Evolutionary conservation across 1,140 invertebrate species (phyloP).

Genomic region (Hyposmocoma kahamanoa): DNA sequence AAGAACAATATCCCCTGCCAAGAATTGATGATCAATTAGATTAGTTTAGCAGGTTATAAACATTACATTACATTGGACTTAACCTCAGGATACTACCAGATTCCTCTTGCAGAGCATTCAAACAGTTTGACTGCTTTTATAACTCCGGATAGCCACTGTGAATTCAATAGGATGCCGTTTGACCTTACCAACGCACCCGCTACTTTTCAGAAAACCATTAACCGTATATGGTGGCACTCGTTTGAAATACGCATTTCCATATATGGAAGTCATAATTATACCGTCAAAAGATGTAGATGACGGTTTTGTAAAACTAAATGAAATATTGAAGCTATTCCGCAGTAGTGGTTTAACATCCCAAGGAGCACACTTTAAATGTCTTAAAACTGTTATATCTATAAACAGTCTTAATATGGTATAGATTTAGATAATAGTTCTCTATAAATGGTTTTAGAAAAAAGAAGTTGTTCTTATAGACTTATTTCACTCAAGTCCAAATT

Average conservation of each 20-base stretch:
- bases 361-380: too few species aligned
- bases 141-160: background rate
- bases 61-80: background rate
- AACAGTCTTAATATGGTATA: too few species aligned
- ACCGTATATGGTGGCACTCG: background rate
- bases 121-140: background rate
- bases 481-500: too few species aligned
- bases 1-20: background rate
- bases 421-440: too few species aligned
- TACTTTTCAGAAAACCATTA: background rate
- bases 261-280: background rate
- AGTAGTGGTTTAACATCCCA: background rate
- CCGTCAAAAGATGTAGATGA: background rate
- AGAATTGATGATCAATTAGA: constrained; percentile 1
- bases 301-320: background rate
- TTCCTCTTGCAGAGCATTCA: background rate
- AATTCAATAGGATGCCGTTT: background rate
- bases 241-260: background rate
- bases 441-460: too few species aligned
- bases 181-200: background rate
- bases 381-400: too few species aligned
- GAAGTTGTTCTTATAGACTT: too few species aligned
- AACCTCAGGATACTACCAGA: background rate
- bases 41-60: background rate
- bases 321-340: background rate